Evolutionary conservation across 2,113 vertebrate genomes (phyloP).

Genomic region (Lycaon pictus): DNA sequence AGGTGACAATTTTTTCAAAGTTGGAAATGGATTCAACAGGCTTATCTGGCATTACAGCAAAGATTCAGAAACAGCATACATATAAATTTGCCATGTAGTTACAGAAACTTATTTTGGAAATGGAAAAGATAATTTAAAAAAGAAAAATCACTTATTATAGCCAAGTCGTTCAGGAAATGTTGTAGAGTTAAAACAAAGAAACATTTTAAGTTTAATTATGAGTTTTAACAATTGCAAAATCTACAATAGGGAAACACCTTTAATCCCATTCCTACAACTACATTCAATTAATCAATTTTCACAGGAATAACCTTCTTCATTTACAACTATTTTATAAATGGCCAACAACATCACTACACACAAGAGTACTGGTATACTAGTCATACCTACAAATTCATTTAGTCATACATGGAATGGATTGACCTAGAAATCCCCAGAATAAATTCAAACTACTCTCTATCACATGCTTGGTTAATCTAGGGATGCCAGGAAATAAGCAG

Average conservation of each 20-base stretch:
- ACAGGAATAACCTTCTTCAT: background rate
- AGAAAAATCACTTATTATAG: background rate
- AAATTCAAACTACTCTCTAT: slow-evolving; percentile 12
- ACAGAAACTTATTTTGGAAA: slow-evolving; percentile 11
- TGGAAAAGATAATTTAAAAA: slow-evolving; percentile 21
- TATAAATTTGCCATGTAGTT: background rate
- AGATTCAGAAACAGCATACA: background rate
- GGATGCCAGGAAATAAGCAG: background rate
- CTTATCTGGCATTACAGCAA: background rate
- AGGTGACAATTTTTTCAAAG: background rate
- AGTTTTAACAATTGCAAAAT: slow-evolving; percentile 26
- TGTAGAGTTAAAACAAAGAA: slow-evolving; percentile 42
- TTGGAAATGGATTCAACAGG: background rate
- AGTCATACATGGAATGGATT: background rate
- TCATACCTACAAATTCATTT: background rate
- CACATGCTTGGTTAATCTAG: background rate
- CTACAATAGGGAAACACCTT: background rate
- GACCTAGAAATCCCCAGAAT: slow-evolving; percentile 44
- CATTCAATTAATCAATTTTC: slow-evolving; percentile 45
- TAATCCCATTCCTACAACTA: slow-evolving; percentile 14
- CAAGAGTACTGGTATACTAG: background rate
- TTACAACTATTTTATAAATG: background rate
- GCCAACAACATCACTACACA: background rate
- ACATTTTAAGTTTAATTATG: slow-evolving; percentile 34
- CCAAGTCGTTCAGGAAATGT: slow-evolving; percentile 2